These are phyloP conservation scores for Cacatua alba DNA, from an alignment of 2,113 vertebrate genomes.

Conservation along the genomic window DNA sequence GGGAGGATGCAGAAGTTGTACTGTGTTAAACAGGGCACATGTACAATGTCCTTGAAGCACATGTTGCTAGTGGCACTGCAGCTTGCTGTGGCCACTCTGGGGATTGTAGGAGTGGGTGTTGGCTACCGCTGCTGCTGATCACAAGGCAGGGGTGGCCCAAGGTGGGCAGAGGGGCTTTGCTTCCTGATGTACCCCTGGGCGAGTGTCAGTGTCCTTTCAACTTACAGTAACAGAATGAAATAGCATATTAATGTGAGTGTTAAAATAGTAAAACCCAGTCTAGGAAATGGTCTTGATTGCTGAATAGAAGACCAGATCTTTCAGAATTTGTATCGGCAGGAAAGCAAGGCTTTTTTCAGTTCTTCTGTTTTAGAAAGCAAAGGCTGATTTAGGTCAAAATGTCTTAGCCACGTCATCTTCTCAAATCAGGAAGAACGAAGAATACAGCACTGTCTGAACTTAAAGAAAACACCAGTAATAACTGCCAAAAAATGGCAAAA, in stretches of 20 bases:
- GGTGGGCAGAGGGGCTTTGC: not conserved
- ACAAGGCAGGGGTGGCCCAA: not conserved
- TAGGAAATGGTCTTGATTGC: not conserved
- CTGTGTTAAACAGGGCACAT: not conserved
- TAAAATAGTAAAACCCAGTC: not conserved
- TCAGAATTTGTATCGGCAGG: not conserved
- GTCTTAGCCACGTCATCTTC: not conserved
- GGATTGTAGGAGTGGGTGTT: not conserved
- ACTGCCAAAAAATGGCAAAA: not conserved
- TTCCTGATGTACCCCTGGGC: not conserved
- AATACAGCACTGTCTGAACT: not conserved
- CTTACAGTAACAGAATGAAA: not conserved
- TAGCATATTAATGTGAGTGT: not conserved
- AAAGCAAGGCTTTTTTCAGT: not conserved
- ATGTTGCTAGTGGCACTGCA: not conserved
- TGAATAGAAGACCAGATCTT: not conserved
- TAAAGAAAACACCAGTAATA: not conserved
- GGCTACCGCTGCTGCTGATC: slow-evolving; percentile 81
- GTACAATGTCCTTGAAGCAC: not conserved
- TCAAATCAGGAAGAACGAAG: not conserved
- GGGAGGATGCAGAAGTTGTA: not conserved
- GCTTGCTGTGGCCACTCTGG: not conserved
- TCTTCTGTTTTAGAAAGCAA: not conserved
- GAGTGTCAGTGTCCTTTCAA: not conserved
- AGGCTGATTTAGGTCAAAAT: not conserved